A percentile compares a stretch with the other conserved stretches of the same genome.
phyloP scores from a whole-genome alignment of 2,797 vertebrate species.

The Cossypha caffra region DNA sequence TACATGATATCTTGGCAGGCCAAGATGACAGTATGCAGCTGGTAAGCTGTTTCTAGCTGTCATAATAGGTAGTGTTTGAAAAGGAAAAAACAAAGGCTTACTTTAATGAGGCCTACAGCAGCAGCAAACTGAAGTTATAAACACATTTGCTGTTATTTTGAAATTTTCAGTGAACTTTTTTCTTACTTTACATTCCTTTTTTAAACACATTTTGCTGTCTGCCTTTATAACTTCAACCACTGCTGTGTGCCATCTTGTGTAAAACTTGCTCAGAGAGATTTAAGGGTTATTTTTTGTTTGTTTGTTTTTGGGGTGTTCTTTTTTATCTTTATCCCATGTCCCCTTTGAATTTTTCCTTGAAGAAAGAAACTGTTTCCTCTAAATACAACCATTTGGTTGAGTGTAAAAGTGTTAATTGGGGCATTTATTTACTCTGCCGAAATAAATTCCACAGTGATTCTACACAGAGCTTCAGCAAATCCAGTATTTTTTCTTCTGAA shows the following conservation, averaged over 20 bases:
- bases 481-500: constrained; percentile 55
- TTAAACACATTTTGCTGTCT: constrained; percentile 4
- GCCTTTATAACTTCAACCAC: not conserved
- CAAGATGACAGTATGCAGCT: constrained; percentile 65
- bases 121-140: constrained; percentile 64
- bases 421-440: constrained; percentile 50
- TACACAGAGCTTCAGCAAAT: constrained; percentile 37
- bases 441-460: constrained; percentile 48
- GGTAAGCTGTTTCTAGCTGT: constrained; percentile 65
- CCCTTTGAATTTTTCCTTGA: constrained; percentile 48
- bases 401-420: constrained; percentile 38
- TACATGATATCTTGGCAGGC: constrained; percentile 62
- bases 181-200: constrained; percentile 17
- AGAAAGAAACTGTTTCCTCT: constrained; percentile 58
- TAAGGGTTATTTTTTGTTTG: constrained; percentile 42
- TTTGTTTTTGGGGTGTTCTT: constrained; percentile 45
- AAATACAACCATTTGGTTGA: constrained; percentile 20
- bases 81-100: constrained; percentile 62
- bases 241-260: not conserved
- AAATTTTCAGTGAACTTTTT: constrained; percentile 53
- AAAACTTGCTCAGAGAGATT: not conserved
- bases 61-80: constrained; percentile 66
- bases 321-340: constrained; percentile 14
- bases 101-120: constrained; percentile 69
- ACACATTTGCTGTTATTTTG: constrained; percentile 58